Conservation (phyloP, 1,140 invertebrate genomes). For the Zaprionus davidi region DNA sequence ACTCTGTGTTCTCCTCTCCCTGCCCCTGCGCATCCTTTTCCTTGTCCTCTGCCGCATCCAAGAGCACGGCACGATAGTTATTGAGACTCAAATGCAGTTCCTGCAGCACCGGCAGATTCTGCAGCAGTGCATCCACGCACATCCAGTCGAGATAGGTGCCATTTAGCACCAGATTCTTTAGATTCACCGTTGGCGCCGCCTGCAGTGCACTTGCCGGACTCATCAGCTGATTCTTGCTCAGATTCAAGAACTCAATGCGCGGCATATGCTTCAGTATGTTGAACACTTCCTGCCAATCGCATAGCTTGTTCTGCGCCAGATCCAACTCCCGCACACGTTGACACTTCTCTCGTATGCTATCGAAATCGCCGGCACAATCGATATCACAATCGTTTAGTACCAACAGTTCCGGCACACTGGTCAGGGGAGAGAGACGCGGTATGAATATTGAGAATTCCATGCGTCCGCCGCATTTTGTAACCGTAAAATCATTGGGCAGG, state of each 20-base stretch:
- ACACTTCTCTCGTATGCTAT: constrained; percentile 91
- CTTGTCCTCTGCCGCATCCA: constrained; percentile 73
- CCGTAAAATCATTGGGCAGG: constrained; percentile 73
- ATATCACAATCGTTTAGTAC: constrained; percentile 96
- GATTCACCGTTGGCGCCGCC: constrained; percentile 86
- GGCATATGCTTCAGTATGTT: constrained; percentile 94
- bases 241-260: constrained; percentile 93
- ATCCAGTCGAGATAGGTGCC: constrained; percentile 93
- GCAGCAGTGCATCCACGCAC: constrained; percentile 90
- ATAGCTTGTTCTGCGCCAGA: constrained; percentile 94
- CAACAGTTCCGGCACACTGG: constrained; percentile 91
- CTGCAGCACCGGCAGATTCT: constrained; percentile 90
- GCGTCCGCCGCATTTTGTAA: constrained; percentile 72
- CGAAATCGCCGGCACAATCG: constrained; percentile 92
- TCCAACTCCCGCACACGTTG: constrained; percentile 94
- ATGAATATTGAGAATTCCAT: constrained; percentile 90
- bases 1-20: constrained; percentile 19
- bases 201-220: constrained; percentile 85
- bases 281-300: constrained; percentile 94
- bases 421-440: constrained; percentile 90
- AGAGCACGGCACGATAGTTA: constrained; percentile 90
- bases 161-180: constrained; percentile 93
- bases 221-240: constrained; percentile 94
- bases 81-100: constrained; percentile 96
- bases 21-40: constrained; percentile 55